These are phyloP conservation scores for Troglohyphantes excavatus DNA, from an alignment of 2,888 invertebrate genomes.

Conservation along the genomic window DNA sequence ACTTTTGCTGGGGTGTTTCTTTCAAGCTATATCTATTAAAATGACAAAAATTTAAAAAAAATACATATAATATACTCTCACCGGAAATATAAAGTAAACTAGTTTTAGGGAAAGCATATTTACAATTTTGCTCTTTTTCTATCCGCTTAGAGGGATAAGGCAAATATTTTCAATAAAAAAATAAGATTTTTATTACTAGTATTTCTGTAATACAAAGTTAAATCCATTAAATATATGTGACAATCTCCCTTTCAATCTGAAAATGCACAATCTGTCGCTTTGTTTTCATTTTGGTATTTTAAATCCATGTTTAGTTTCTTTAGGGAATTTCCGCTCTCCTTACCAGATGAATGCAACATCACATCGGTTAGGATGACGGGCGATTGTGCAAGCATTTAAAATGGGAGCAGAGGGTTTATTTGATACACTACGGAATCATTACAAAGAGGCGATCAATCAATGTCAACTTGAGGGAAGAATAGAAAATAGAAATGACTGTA, in stretches of 20 bases:
- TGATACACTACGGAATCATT: conserved; percentile 42
- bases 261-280: not conserved
- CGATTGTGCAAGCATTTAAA: conserved; percentile 28
- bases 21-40: too few species aligned
- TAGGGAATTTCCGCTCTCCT: conserved; percentile 4
- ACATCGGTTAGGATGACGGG: conserved; percentile 43
- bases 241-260: not conserved
- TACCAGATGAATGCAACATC: conserved; percentile 6
- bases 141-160: too few species aligned
- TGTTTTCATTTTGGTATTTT: not conserved
- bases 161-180: not conserved
- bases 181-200: too few species aligned
- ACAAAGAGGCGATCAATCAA: conserved; percentile 42
- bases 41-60: too few species aligned
- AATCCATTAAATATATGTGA: not conserved
- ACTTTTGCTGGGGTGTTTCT: too few species aligned
- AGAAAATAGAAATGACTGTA: conserved; percentile 20
- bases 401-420: conserved; percentile 19
- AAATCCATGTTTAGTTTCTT: conserved; percentile 35
- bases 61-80: too few species aligned
- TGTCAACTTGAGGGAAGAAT: conserved; percentile 22
- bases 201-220: not conserved
- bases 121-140: too few species aligned
- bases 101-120: too few species aligned
- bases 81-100: too few species aligned